phyloP scores from a whole-genome alignment of 2,797 vertebrate genomes.

The Trichosurus vulpecula region DNA sequence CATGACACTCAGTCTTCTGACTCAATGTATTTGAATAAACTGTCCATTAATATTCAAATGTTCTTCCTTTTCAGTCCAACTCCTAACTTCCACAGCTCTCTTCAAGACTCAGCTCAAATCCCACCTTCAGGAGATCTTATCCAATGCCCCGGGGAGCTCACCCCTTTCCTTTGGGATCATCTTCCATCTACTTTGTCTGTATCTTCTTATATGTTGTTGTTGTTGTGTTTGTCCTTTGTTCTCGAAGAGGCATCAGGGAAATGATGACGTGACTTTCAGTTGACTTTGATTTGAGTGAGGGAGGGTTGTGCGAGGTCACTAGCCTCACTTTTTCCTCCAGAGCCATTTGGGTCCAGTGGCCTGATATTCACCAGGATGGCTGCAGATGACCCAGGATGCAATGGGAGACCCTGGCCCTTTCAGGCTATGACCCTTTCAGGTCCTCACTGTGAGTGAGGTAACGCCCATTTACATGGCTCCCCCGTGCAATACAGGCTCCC shows the following conservation, averaged over 20 bases:
- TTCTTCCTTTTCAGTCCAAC: not conserved
- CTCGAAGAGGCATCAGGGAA: too few relatives aligned
- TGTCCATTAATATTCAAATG: not conserved
- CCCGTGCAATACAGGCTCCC: not conserved
- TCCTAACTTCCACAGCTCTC: not conserved
- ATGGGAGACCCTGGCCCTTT: too few relatives aligned
- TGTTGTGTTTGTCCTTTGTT: too few relatives aligned
- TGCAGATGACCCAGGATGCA: too few relatives aligned
- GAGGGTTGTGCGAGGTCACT: too few relatives aligned
- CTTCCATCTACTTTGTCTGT: not conserved
- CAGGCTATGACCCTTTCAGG: too few relatives aligned
- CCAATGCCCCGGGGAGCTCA: not conserved
- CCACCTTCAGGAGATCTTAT: not conserved
- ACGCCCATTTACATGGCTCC: not conserved
- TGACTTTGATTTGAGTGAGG: too few relatives aligned
- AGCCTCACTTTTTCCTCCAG: too few relatives aligned
- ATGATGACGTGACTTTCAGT: too few relatives aligned
- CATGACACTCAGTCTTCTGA: not conserved
- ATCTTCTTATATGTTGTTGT: not conserved
- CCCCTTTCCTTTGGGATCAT: not conserved
- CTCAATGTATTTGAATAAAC: not conserved
- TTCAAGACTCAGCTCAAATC: not conserved
- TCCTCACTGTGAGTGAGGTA: too few relatives aligned
- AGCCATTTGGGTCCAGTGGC: too few relatives aligned
- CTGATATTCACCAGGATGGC: too few relatives aligned